Evolutionary conservation across 2,888 invertebrate species (phyloP).

Genomic region (Balanococcus diminutus): DNA sequence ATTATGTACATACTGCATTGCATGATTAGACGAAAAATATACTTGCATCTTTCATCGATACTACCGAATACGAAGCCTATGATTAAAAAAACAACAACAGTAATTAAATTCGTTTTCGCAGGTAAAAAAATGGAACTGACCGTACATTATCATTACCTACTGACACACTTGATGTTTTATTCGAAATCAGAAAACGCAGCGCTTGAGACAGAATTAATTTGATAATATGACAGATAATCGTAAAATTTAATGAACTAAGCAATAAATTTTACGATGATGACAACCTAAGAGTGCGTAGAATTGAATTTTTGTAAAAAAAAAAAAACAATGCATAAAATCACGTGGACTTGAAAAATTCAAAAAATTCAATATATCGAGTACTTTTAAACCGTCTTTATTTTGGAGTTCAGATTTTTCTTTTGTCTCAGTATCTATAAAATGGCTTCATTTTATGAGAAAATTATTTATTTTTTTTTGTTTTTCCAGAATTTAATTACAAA

Average conservation of each 20-base stretch:
- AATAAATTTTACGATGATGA: background rate
- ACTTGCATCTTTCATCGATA: background rate
- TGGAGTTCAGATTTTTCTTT: too few species aligned
- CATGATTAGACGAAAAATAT: background rate
- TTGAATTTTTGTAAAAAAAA: background rate
- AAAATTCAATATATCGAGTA: too few species aligned
- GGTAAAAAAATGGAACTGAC: background rate
- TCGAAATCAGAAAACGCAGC: background rate
- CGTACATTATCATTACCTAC: slow-evolving; percentile 1
- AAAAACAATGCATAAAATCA: too few species aligned
- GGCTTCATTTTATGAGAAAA: too few species aligned
- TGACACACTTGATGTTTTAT: background rate
- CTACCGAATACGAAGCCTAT: background rate
- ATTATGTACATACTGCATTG: background rate
- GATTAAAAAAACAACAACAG: background rate
- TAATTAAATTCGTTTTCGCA: background rate
- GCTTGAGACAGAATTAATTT: background rate
- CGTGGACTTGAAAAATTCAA: too few species aligned
- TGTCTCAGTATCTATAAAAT: too few species aligned
- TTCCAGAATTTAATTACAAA: too few species aligned
- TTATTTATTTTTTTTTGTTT: too few species aligned
- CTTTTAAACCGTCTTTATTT: too few species aligned
- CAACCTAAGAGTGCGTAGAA: background rate
- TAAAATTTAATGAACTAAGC: background rate
- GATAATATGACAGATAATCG: background rate